These are phyloP conservation scores for Danio aesculapii DNA, from an alignment of 2,797 vertebrate genomes.

Conservation along the genomic window DNA sequence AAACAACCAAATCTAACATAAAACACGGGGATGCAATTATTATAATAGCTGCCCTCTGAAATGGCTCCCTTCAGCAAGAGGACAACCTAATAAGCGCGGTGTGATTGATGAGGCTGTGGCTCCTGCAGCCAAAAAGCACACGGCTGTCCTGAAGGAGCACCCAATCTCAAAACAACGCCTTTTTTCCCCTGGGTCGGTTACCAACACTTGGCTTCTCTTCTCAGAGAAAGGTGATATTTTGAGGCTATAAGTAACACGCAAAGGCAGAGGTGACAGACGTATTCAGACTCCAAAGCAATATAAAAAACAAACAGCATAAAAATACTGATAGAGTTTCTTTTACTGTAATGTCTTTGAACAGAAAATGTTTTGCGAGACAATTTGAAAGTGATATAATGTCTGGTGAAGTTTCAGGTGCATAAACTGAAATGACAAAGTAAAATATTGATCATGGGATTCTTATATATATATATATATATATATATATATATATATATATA, in stretches of 20 bases:
- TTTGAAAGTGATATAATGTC: too few species aligned
- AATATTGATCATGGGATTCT: too few species aligned
- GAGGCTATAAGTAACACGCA: constrained; percentile 52
- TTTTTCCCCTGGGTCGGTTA: constrained; percentile 58
- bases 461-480: too few species aligned
- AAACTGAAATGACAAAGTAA: too few species aligned
- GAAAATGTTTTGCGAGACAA: neutral
- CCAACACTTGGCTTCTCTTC: constrained; percentile 53
- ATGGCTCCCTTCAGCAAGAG: constrained; percentile 71
- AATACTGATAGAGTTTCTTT: neutral
- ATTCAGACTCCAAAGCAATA: constrained; percentile 29
- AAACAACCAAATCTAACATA: constrained; percentile 74
- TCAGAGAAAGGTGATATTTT: constrained; percentile 61
- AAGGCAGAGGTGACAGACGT: constrained; percentile 54
- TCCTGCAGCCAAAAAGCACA: constrained; percentile 52
- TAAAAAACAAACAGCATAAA: constrained; percentile 14
- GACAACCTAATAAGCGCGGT: constrained; percentile 73
- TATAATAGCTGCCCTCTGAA: constrained; percentile 74
- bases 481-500: too few species aligned
- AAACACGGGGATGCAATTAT: constrained; percentile 77
- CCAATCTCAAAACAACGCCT: constrained; percentile 51
- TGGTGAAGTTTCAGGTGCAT: too few species aligned
- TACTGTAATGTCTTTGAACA: neutral
- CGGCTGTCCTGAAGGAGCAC: constrained; percentile 48
- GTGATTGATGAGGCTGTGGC: constrained; percentile 72